Evolutionary conservation across 2,797 vertebrate species (phyloP).

Genomic region (Sylvia borin): DNA sequence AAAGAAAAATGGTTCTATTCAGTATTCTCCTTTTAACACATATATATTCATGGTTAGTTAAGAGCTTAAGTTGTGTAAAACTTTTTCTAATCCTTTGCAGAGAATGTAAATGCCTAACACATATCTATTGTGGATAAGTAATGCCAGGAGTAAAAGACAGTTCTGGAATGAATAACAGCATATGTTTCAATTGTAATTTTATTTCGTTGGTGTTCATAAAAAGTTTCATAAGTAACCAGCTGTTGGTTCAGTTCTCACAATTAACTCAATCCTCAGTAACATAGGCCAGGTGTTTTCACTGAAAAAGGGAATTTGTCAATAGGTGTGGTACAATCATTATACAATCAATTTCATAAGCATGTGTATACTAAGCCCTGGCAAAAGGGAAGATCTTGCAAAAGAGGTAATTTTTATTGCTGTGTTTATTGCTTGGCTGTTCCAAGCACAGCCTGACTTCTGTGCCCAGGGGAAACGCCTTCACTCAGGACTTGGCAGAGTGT

Average conservation of each 20-base stretch:
- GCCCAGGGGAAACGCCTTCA: background rate
- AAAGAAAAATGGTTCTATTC: background rate
- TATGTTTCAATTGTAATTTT: background rate
- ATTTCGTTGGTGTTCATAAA: background rate
- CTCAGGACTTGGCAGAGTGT: slow-evolving; percentile 46
- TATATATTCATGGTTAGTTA: background rate
- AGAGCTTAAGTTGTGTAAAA: background rate
- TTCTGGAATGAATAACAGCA: background rate
- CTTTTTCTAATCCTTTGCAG: background rate
- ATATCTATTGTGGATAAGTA: background rate
- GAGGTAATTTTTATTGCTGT: background rate
- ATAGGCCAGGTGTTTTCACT: background rate
- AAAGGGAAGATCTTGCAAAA: background rate
- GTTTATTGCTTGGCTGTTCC: background rate
- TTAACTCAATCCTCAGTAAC: background rate
- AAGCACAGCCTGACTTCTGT: background rate
- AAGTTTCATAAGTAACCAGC: background rate
- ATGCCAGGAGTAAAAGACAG: background rate
- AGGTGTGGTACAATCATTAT: background rate
- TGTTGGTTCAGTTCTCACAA: background rate
- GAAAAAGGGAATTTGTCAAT: background rate
- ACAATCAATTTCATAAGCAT: background rate
- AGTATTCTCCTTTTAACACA: background rate
- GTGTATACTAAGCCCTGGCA: background rate
- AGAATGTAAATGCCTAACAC: background rate